These are phyloP conservation scores for Drosophila parthenogenetica DNA, from an alignment of 2,888 invertebrate species.

Conservation along the genomic window DNA sequence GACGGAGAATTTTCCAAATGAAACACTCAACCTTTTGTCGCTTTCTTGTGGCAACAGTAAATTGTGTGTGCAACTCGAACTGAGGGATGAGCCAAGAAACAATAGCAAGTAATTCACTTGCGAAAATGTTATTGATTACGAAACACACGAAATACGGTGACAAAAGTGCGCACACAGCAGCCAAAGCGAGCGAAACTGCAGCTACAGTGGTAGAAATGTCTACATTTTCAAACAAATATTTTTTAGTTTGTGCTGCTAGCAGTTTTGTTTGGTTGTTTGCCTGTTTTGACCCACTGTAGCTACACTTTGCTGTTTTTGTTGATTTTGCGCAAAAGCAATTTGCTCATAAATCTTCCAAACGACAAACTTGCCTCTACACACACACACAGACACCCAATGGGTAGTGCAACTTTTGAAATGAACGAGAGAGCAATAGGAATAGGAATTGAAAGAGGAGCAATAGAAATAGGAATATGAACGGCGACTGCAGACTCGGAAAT, in stretches of 20 bases:
- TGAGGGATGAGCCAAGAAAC: slow-evolving; percentile 45
- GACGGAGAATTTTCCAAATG: slow-evolving; percentile 35
- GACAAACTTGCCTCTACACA: slow-evolving; percentile 66
- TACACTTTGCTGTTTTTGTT: slow-evolving; percentile 55
- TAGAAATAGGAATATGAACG: slow-evolving; percentile 57
- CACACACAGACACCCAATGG: slow-evolving; percentile 28
- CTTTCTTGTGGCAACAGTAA: slow-evolving; percentile 51
- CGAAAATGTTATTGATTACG: slow-evolving; percentile 79
- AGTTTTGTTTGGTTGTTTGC: background rate
- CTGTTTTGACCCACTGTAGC: slow-evolving; percentile 40
- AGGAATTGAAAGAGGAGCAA: slow-evolving; percentile 42
- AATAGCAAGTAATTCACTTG: slow-evolving; percentile 77
- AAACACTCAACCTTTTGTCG: slow-evolving; percentile 66
- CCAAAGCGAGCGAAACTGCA: slow-evolving; percentile 26
- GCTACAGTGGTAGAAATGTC: slow-evolving; percentile 41
- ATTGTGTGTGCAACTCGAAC: slow-evolving; percentile 22
- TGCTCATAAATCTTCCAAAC: slow-evolving; percentile 74
- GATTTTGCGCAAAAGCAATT: slow-evolving; percentile 78
- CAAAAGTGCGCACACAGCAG: slow-evolving; percentile 58
- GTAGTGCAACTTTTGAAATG: slow-evolving; percentile 54
- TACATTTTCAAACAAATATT: background rate
- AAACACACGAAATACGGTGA: slow-evolving; percentile 64
- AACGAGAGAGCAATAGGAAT: slow-evolving; percentile 47
- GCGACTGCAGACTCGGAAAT: slow-evolving; percentile 61
- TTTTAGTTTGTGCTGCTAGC: background rate